Evolutionary conservation across 1,140 invertebrate species (phyloP).

Genomic region (Drosophila nigromelanica): DNA sequence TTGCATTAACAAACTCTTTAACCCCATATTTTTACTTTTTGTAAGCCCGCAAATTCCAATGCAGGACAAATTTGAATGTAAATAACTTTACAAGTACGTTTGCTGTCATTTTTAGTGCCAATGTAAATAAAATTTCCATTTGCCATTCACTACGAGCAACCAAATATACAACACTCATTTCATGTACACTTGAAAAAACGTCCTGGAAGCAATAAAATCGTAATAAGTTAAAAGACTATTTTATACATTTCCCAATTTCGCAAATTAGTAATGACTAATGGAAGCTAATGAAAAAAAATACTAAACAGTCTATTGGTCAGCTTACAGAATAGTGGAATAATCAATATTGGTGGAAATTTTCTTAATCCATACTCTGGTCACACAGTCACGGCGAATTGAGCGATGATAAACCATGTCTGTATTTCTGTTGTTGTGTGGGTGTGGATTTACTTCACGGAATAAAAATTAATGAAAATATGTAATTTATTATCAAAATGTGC

Average conservation of each 20-base stretch:
- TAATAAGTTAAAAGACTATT: no score
- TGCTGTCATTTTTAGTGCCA: not conserved
- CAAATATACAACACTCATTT: not conserved
- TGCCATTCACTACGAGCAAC: not conserved
- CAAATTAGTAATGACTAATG: no score
- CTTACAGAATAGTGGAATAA: not conserved
- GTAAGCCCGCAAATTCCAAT: not conserved
- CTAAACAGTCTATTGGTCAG: not conserved
- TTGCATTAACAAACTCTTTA: not conserved
- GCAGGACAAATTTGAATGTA: not conserved
- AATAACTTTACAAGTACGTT: not conserved
- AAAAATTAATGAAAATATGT: slow-evolving; percentile 47
- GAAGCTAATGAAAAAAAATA: not conserved
- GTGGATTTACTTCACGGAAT: slow-evolving; percentile 19
- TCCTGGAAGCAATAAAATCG: no score
- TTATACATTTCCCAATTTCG: no score
- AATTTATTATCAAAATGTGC: slow-evolving; percentile 44
- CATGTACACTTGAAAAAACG: no score
- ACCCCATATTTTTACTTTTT: not conserved
- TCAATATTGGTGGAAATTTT: not conserved
- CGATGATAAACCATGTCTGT: slow-evolving; percentile 50
- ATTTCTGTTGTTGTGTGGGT: slow-evolving; percentile 39
- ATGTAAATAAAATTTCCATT: slow-evolving; percentile 11
- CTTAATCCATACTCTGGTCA: slow-evolving; percentile 4
- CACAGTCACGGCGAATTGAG: slow-evolving; percentile 14